These are phyloP conservation scores for Apodemus sylvaticus DNA, from an alignment of 2,113 vertebrate genomes.

Conservation along the genomic window DNA sequence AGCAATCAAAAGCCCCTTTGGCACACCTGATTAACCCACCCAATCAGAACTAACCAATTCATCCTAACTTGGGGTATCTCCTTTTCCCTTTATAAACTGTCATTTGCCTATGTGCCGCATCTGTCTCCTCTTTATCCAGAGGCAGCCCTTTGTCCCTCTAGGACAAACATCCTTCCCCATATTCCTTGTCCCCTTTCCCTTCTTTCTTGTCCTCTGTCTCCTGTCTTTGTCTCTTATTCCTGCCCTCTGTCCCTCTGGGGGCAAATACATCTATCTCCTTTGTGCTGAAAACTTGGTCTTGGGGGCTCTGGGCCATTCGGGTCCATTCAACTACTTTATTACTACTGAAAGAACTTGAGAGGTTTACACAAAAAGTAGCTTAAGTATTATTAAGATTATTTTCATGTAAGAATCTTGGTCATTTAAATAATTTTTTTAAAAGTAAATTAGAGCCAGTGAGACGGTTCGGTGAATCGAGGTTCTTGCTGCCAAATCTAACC, in stretches of 20 bases:
- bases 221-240: not conserved
- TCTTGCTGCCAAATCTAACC: not conserved
- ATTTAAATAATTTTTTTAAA: conserved; percentile 7
- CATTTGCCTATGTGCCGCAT: not conserved
- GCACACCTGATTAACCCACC: not conserved
- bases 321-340: not conserved
- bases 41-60: not conserved
- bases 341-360: not conserved
- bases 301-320: not conserved
- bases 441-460: not conserved
- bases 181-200: not conserved
- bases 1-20: not conserved
- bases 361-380: conserved; percentile 20
- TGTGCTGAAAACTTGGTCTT: not conserved
- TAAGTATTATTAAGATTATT: not conserved
- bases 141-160: no score
- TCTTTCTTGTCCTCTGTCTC: not conserved
- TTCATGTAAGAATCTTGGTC: not conserved
- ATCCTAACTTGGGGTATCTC: rapidly evolving
- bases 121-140: no score
- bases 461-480: not conserved
- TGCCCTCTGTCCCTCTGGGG: not conserved
- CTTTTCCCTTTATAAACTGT: not conserved
- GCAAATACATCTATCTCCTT: not conserved
- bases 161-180: no score